Evolutionary conservation across 1,140 invertebrate genomes (phyloP), one percentile per base, ranked within the genome.

Genomic region (Platorchestia sp.): DNA sequence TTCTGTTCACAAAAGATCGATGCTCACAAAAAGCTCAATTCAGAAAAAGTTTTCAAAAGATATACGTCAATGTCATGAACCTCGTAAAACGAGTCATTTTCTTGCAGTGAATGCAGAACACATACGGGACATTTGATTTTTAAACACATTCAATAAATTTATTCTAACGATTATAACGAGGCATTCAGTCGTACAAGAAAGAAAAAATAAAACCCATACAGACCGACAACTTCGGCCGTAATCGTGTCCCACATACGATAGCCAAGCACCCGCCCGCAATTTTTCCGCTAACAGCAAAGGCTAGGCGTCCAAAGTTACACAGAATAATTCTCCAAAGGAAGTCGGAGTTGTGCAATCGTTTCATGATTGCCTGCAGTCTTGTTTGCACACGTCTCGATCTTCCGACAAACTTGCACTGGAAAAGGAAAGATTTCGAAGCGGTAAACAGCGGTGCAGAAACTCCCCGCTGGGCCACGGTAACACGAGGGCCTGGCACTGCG

Each of bases 361-460:
- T 75, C 59, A 75, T 75, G 59, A 75, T 75, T 75, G 59, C 59
- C 59, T 22, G 59, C 14, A 75, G 59, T 36, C 59, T 75, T 75
- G 59, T 75, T 75, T 75, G 59, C 59, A 75, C 59, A 75, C 59
- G 59, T 75, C 59, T 75, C 59, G 59, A 75, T 75, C 59, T 75
- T 75, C 59, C 59, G 59, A 27, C 59, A 75, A 75, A 75, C 59
- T 75, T 75, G 14, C 27, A 36, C 59, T 75, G 59, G 14, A 36
- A 75, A 36, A 75, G 59, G 59, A 75, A 75, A 36, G 59, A 75
- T 36, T 36, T 27, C 14, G 59, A 75, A 75, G 59, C 27, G 59
- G 59, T 36, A 75, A 75, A 75, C 59, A 75, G 59, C 10, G 14
- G 1, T 27, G 1, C 59, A 75, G 59, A 36, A 14, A 22, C 59